Evolutionary conservation across 2,888 invertebrate genomes (phyloP).

Genomic region (Polydrusus pterygomalis): DNA sequence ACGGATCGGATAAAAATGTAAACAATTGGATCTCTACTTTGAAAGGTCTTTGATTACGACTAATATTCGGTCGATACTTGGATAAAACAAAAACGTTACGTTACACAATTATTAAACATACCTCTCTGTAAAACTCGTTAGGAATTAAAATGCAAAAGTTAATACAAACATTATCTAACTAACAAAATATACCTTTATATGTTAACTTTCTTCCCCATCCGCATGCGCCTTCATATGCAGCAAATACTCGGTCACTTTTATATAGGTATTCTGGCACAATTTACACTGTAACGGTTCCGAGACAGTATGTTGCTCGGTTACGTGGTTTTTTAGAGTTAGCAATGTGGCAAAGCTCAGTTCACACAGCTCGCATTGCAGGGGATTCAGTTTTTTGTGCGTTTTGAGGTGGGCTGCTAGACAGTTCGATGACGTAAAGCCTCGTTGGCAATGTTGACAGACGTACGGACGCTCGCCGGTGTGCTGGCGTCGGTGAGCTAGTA

Average conservation of each 20-base stretch:
- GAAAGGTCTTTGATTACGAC: too few relatives aligned
- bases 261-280: slow-evolving; percentile 25
- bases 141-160: neutral
- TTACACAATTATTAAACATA: too few relatives aligned
- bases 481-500: slow-evolving; percentile 69
- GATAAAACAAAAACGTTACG: too few relatives aligned
- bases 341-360: slow-evolving; percentile 37
- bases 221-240: slow-evolving; percentile 41
- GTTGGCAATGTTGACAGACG: slow-evolving; percentile 68
- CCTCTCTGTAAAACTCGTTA: too few relatives aligned
- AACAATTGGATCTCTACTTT: too few relatives aligned
- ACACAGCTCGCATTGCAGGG: slow-evolving; percentile 47
- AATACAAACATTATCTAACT: neutral
- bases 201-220: slow-evolving; percentile 37
- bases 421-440: slow-evolving; percentile 70
- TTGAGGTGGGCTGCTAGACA: slow-evolving; percentile 71
- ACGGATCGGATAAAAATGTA: too few relatives aligned
- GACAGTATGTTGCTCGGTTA: slow-evolving; percentile 27
- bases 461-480: slow-evolving; percentile 71
- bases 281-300: slow-evolving; percentile 44
- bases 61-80: too few relatives aligned
- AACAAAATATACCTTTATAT: neutral
- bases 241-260: slow-evolving; percentile 39
- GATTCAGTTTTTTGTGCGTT: slow-evolving; percentile 65
- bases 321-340: slow-evolving; percentile 39